These are phyloP conservation scores for Cataglyphis altisquamis DNA, from an alignment of 2,888 invertebrate species.

Conservation along the genomic window DNA sequence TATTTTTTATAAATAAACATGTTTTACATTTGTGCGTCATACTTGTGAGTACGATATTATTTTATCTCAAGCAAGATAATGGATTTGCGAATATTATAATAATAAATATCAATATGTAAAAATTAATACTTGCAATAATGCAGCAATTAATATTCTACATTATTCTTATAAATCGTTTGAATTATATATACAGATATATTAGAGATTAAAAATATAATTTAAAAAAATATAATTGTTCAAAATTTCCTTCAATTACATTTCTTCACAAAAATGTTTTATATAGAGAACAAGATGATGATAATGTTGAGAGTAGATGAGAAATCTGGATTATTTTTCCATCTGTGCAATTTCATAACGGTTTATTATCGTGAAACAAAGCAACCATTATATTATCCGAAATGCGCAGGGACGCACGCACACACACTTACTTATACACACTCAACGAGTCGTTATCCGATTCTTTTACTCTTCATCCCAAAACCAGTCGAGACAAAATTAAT, in stretches of 20 bases:
- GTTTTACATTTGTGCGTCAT: neutral
- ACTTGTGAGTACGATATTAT: neutral
- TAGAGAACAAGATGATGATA: neutral
- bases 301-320: neutral
- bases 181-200: neutral
- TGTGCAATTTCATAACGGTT: neutral
- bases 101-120: neutral
- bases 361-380: neutral
- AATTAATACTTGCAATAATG: neutral
- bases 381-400: neutral
- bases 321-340: neutral
- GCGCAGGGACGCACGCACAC: neutral
- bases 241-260: conserved; percentile 8
- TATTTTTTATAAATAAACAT: neutral
- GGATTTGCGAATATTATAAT: neutral
- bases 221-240: neutral
- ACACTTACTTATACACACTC: neutral
- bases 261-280: neutral
- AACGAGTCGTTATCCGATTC: conserved; percentile 19
- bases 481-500: conserved; percentile 31
- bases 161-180: neutral
- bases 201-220: neutral
- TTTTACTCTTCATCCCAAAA: conserved; percentile 10
- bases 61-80: neutral
- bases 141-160: neutral